phyloP scores from a whole-genome alignment of 2,797 vertebrate species.

The Premnoplex brunnescens region DNA sequence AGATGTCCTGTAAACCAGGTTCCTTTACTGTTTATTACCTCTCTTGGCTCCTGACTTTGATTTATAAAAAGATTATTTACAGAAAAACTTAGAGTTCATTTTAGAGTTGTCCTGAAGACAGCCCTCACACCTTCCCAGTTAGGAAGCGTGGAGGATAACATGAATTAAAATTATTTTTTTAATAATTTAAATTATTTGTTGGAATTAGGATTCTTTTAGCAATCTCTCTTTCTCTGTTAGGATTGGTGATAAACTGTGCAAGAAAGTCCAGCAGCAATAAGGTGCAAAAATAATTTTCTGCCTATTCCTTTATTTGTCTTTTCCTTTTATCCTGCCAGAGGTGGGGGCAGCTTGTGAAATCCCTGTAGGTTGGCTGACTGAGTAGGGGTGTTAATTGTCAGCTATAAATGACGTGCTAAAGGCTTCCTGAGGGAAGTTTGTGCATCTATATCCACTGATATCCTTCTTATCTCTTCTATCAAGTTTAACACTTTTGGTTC shows the following conservation, averaged over 20 bases:
- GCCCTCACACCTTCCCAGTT: neutral
- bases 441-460: neutral
- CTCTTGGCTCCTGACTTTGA: neutral
- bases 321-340: neutral
- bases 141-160: neutral
- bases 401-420: neutral
- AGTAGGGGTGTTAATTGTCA: constrained; percentile 5
- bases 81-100: neutral
- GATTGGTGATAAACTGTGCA: neutral
- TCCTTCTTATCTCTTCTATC: neutral
- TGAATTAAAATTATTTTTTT: neutral
- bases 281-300: neutral
- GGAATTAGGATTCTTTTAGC: neutral
- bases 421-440: neutral
- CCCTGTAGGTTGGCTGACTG: neutral
- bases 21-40: neutral
- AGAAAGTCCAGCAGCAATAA: neutral
- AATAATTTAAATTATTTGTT: neutral
- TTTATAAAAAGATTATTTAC: neutral
- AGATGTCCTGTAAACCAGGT: neutral
- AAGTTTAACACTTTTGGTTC: neutral
- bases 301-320: neutral
- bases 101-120: neutral
- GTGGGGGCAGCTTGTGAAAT: neutral
- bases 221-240: neutral